Percentiles rank a stretch among this genome's conserved stretches.
Evolutionary conservation across 2,888 invertebrate genomes (phyloP).

Genomic region (Sarcophaga variegata): DNA sequence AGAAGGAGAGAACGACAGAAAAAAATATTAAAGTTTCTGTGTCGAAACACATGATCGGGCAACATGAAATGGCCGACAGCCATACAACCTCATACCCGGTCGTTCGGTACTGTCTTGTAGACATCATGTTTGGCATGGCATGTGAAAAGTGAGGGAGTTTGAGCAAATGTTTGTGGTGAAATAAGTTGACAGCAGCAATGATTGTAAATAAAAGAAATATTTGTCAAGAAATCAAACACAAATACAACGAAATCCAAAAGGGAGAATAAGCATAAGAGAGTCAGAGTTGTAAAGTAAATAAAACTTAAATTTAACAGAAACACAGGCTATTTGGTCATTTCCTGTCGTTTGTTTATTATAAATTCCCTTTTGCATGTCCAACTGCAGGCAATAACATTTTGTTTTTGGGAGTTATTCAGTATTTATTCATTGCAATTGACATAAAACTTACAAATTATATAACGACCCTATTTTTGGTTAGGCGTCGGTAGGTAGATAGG

Average conservation of each 20-base stretch:
- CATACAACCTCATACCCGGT: not conserved
- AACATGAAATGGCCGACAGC: not conserved
- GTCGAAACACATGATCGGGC: slow-evolving; percentile 5
- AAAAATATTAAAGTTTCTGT: slow-evolving; percentile 45
- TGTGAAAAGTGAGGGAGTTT: slow-evolving; percentile 36
- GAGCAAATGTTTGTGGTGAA: slow-evolving; percentile 60
- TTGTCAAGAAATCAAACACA: slow-evolving; percentile 37
- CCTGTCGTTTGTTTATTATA: slow-evolving; percentile 31
- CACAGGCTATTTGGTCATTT: slow-evolving; percentile 35
- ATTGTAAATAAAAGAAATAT: slow-evolving; percentile 41
- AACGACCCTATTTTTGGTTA: too few relatives aligned
- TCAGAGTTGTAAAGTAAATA: slow-evolving; percentile 13
- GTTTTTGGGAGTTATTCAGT: not conserved
- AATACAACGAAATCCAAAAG: not conserved
- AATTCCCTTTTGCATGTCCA: slow-evolving; percentile 32
- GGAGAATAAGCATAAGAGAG: not conserved
- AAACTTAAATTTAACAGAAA: not conserved
- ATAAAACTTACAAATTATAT: not conserved
- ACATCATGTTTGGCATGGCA: not conserved
- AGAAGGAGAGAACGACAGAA: not conserved
- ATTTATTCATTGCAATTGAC: not conserved
- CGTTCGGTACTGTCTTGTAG: slow-evolving; percentile 21
- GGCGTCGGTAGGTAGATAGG: too few relatives aligned
- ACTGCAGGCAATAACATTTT: not conserved
- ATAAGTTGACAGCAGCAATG: slow-evolving; percentile 60